A percentile compares a stretch with the other conserved stretches of the same genome.
Evolutionary conservation across 2,888 invertebrate genomes (phyloP).

Genomic region (Eueremaeus valkanovi): DNA sequence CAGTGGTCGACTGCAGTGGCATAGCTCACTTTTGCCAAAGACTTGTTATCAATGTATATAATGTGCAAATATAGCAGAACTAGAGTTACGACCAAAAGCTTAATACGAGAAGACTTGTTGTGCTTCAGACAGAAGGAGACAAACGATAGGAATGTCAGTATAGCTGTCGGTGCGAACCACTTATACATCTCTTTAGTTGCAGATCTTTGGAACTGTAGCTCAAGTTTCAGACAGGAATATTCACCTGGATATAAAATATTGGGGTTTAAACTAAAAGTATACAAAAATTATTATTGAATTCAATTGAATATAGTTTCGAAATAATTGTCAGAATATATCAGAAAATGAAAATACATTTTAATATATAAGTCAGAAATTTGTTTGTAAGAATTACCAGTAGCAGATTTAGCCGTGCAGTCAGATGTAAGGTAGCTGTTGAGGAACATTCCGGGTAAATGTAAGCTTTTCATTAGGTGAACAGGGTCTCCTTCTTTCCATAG

Average conservation of each 20-base stretch:
- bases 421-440: too few species aligned
- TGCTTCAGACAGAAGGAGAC: not conserved
- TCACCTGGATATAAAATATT: not conserved
- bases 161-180: not conserved
- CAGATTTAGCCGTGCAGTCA: constrained; percentile 53
- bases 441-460: too few species aligned
- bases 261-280: not conserved
- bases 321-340: too few species aligned
- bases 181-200: not conserved
- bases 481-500: constrained; percentile 90
- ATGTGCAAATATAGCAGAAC: not conserved
- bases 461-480: constrained; percentile 79
- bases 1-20: not conserved
- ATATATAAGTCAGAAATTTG: constrained; percentile 54
- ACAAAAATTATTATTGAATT: not conserved
- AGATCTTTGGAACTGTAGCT: not conserved
- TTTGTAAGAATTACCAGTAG: constrained; percentile 53
- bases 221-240: not conserved
- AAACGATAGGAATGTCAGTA: not conserved
- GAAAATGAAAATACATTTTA: too few species aligned
- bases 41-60: not conserved
- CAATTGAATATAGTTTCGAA: constrained; percentile 54
- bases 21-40: not conserved
- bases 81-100: not conserved
- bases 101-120: not conserved